These are phyloP conservation scores for Clivina fossor DNA, from an alignment of 2,888 invertebrate species.

Conservation along the genomic window DNA sequence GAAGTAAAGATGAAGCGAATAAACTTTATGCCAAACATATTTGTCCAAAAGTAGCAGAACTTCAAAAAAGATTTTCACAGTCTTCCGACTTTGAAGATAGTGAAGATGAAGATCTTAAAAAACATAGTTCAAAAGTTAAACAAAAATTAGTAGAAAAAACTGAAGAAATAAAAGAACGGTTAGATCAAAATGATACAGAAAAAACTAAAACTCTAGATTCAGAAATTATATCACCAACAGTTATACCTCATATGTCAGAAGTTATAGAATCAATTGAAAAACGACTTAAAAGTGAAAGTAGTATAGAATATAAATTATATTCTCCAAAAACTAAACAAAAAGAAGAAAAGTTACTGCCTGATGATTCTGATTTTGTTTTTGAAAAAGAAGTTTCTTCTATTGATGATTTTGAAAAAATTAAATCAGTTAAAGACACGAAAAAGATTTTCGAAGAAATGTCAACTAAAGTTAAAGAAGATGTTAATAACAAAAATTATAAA, in stretches of 20 bases:
- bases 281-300: constrained; percentile 43
- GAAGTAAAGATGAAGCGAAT: constrained; percentile 40
- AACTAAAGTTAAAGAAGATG: constrained; percentile 21
- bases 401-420: constrained; percentile 40
- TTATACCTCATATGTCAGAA: constrained; percentile 46
- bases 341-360: constrained; percentile 15
- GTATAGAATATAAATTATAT: constrained; percentile 15
- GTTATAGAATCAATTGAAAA: constrained; percentile 48
- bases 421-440: constrained; percentile 49
- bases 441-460: constrained; percentile 48
- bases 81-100: constrained; percentile 46
- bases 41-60: constrained; percentile 55
- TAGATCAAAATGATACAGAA: constrained; percentile 33
- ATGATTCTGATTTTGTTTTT: constrained; percentile 18
- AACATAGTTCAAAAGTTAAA: constrained; percentile 25
- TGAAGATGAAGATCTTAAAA: constrained; percentile 42
- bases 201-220: constrained; percentile 22
- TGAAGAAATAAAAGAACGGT: constrained; percentile 28
- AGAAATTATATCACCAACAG: constrained; percentile 36
- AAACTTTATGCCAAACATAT: constrained; percentile 50
- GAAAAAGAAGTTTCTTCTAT: constrained; percentile 36
- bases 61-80: constrained; percentile 54
- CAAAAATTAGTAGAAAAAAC: constrained; percentile 24
- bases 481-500: constrained; percentile 22
- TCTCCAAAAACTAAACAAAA: constrained; percentile 9